These are phyloP conservation scores for Lepidocolaptes lacrymiger DNA, from an alignment of 2,797 vertebrate species.

Conservation along the genomic window DNA sequence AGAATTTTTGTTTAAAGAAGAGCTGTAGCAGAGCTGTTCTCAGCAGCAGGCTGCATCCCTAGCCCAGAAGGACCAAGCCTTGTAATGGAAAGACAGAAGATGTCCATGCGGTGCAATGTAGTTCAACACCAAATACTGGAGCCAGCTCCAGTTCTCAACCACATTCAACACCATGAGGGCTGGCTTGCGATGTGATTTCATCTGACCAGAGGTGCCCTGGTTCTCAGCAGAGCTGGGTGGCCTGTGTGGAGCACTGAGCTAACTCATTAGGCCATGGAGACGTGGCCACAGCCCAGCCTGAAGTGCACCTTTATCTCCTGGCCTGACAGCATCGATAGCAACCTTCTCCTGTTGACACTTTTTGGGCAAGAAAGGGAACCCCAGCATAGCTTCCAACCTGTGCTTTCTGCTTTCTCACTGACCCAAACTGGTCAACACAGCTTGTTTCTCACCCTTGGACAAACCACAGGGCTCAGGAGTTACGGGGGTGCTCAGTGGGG, in stretches of 20 bases:
- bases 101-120: background rate
- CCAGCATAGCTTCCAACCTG: background rate
- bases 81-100: background rate
- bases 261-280: background rate
- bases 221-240: background rate
- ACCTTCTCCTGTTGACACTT: background rate
- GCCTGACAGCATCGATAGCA: background rate
- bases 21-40: background rate
- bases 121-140: background rate
- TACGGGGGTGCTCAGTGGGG: background rate
- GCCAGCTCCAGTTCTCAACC: background rate
- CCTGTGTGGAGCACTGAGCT: background rate
- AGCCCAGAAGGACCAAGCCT: background rate
- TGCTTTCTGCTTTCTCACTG: background rate
- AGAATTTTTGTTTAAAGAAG: background rate
- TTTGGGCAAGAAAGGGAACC: background rate
- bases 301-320: accelerated
- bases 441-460: background rate
- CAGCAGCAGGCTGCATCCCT: background rate
- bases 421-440: background rate
- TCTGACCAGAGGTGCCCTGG: background rate
- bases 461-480: background rate
- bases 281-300: background rate
- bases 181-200: background rate
- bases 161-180: background rate